phyloP scores from a whole-genome alignment of 2,113 vertebrate genomes.

The Caretta caretta region DNA sequence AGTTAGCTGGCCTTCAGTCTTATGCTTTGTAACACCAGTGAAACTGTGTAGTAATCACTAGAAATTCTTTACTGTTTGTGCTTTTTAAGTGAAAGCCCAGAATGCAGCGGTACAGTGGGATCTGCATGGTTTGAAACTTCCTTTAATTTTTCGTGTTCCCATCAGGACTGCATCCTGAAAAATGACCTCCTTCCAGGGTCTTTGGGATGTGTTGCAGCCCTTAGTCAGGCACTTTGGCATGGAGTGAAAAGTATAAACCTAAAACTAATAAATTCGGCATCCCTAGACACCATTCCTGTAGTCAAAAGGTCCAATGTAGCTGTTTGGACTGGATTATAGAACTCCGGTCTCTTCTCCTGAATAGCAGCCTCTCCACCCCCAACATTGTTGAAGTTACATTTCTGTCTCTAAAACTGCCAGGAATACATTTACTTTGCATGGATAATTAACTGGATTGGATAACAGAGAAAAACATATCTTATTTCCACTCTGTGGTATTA shows the following conservation, averaged over 20 bases:
- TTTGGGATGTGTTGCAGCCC: slow-evolving; percentile 55
- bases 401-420: slow-evolving; percentile 68
- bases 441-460: slow-evolving; percentile 75
- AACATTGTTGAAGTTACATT: slow-evolving; percentile 49
- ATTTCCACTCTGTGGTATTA: slow-evolving; percentile 72
- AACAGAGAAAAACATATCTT: slow-evolving; percentile 54
- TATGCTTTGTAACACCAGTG: slow-evolving; percentile 17
- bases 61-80: slow-evolving; percentile 8
- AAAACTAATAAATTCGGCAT: slow-evolving; percentile 58
- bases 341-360: slow-evolving; percentile 56
- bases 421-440: slow-evolving; percentile 75
- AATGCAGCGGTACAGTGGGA: slow-evolving; percentile 31
- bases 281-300: slow-evolving; percentile 39
- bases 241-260: slow-evolving; percentile 66
- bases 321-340: slow-evolving; percentile 62
- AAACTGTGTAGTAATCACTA: slow-evolving; percentile 14
- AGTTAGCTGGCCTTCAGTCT: not conserved
- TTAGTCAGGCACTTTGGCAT: slow-evolving; percentile 51
- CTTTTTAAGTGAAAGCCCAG: slow-evolving; percentile 43
- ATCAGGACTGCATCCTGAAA: slow-evolving; percentile 55
- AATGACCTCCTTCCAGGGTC: slow-evolving; percentile 50
- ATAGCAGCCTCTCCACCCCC: slow-evolving; percentile 57
- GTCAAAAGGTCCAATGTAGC: slow-evolving; percentile 36
- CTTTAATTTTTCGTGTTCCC: slow-evolving; percentile 63
- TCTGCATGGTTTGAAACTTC: slow-evolving; percentile 52